Base-by-base conservation (phyloP, 2,888 invertebrate species). In the Himalopsyche tibetana region DNA sequence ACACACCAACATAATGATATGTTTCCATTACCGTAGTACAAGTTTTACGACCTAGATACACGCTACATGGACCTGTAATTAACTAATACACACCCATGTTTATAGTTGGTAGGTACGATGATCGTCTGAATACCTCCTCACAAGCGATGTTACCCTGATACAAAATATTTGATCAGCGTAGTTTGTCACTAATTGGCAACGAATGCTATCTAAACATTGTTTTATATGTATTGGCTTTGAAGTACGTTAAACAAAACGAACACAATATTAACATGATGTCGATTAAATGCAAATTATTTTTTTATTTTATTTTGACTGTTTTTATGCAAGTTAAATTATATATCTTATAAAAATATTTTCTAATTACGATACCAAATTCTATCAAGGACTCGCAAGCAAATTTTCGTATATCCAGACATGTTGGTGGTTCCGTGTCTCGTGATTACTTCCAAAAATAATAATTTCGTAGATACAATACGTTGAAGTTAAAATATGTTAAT, bases 41-140 rank as follows among this genome's bases (percentile, higher is more conserved):
- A 83, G 74, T 74, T 85, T 83, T 83, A 85, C 80, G 85, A 80
- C 85, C 83, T 40, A 28, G 51, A 56, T 80, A 80, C 85, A 85
- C 85, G 85, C 85, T 82, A 85, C 69, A 82, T 80, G 38, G 79
- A 56, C 79, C 82, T 83, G 82, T 85, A 85, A 85, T 85, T 85
- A 85, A 85, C 85, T 83, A 85, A 85, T 85, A 85, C 82, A 85
- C 79, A 82, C 82, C 42, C 85, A 80, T 80, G 80, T 45, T 42
- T 85, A 80, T 83, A 79, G 74, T 85, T 80, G 80, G 82, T 63
- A 55, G 81, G 55, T 63, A 63, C 42, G 28, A 81, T 55, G 81
- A 69, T 74, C 12, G 74, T 74, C 74, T 74, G 74, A 74, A 74
- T 36, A 74, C 74, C 28, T 74, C 74, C 74, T 74, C 74, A 38